phyloP scores from a whole-genome alignment of 1,140 invertebrate genomes.

The Aphelenchoides besseyi region DNA sequence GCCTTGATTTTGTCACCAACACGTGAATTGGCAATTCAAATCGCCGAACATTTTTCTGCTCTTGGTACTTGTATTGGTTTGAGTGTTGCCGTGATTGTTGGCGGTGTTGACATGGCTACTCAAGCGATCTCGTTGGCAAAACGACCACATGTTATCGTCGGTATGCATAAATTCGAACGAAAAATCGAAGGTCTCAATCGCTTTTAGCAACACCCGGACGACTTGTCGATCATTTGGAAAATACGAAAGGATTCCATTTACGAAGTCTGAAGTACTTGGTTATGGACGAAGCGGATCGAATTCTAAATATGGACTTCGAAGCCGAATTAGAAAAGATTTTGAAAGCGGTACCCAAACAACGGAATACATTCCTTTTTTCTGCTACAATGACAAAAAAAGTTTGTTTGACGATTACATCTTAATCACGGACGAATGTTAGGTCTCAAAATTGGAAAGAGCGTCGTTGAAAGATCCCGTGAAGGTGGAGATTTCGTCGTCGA shows the following conservation, averaged over 20 bases:
- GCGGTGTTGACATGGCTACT: conserved; percentile 94
- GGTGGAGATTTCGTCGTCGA: conserved; percentile 80
- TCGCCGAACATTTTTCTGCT: conserved; percentile 60
- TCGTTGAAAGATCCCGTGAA: conserved; percentile 83
- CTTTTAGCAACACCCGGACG: conserved; percentile 87
- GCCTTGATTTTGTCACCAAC: conserved; percentile 58
- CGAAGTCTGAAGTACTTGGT: conserved; percentile 51
- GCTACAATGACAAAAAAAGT: conserved; percentile 88
- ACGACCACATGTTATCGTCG: conserved; percentile 72
- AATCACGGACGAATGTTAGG: conserved; percentile 93
- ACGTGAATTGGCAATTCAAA: conserved; percentile 61
- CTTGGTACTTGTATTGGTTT: conserved; percentile 54
- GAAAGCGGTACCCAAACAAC: conserved; percentile 75
- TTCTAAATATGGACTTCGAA: conserved; percentile 57
- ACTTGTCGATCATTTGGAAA: conserved; percentile 74
- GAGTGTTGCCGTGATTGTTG: conserved; percentile 77
- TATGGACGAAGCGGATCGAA: conserved; percentile 60
- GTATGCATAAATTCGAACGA: too few species aligned
- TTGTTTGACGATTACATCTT: conserved; percentile 80
- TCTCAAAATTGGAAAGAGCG: conserved; percentile 88
- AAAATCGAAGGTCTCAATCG: conserved; percentile 76
- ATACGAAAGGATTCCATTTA: conserved; percentile 48
- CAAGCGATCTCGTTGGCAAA: conserved; percentile 84
- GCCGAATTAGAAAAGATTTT: conserved; percentile 84
- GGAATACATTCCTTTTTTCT: conserved; percentile 92